These are phyloP conservation scores for Emys orbicularis DNA, from an alignment of 2,797 vertebrate species.

Conservation along the genomic window DNA sequence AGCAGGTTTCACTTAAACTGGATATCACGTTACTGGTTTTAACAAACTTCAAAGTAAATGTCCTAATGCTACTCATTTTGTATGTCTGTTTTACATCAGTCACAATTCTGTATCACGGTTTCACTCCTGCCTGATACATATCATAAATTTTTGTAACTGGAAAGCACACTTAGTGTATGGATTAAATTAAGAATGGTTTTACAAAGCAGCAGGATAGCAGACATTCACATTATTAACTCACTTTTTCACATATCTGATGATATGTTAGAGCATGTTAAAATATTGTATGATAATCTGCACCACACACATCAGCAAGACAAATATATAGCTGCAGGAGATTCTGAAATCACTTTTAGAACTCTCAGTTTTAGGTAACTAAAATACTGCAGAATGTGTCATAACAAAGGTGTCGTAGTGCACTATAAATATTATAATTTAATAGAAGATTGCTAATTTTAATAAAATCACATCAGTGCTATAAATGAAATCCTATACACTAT, in stretches of 20 bases:
- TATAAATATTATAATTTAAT: not conserved
- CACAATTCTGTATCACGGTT: constrained; percentile 86
- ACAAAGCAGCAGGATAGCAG: constrained; percentile 78
- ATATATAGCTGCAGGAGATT: constrained; percentile 3
- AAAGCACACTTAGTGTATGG: constrained; percentile 81
- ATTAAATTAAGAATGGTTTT: constrained; percentile 85
- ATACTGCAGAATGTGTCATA: not conserved
- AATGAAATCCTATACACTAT: not conserved
- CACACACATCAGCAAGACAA: constrained; percentile 17
- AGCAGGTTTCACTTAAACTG: constrained; percentile 92
- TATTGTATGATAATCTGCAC: constrained; percentile 58
- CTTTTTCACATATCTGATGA: constrained; percentile 68
- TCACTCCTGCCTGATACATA: constrained; percentile 84
- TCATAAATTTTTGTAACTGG: constrained; percentile 84
- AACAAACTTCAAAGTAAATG: constrained; percentile 95
- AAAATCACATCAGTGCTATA: not conserved
- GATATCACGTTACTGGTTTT: constrained; percentile 97
- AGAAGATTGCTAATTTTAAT: constrained; percentile 51
- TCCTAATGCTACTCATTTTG: constrained; percentile 87
- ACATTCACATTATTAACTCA: constrained; percentile 70
- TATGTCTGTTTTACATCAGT: constrained; percentile 94
- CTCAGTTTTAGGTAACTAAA: not conserved
- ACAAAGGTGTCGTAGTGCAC: not conserved
- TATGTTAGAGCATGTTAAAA: constrained; percentile 60
- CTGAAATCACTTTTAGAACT: not conserved